phyloP scores from a whole-genome alignment of 1,140 invertebrate genomes.

The Papilio glaucus region DNA sequence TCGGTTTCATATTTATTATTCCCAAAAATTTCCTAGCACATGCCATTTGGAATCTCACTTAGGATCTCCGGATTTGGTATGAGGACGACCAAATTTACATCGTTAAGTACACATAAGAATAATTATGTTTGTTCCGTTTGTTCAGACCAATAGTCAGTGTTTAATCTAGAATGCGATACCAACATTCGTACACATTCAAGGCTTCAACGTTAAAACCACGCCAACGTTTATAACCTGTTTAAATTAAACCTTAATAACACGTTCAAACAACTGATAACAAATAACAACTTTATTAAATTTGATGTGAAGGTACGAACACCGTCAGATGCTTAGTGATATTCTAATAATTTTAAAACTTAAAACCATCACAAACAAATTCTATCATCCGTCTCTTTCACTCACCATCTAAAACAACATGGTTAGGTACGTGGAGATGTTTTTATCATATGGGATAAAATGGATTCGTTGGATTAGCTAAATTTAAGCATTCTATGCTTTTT shows the following conservation, averaged over 20 bases:
- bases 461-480: no score
- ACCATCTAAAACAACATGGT: no score
- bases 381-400: no score
- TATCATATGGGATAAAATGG: no score
- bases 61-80: not conserved
- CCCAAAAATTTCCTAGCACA: not conserved
- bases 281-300: not conserved
- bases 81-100: slow-evolving; percentile 32
- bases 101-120: slow-evolving; percentile 6
- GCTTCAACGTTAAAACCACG: not conserved
- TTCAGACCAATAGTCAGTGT: slow-evolving; percentile 4
- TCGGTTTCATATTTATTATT: not conserved
- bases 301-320: no score
- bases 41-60: not conserved
- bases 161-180: slow-evolving; percentile 9
- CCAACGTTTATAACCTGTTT: slow-evolving; percentile 4
- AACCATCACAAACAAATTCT: no score
- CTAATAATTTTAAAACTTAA: no score
- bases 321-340: no score
- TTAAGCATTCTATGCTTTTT: no score
- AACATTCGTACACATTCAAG: slow-evolving; percentile 12
- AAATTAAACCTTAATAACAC: not conserved
- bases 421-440: no score
- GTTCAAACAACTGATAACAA: slow-evolving; percentile 12
- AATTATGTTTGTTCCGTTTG: not conserved